A percentile compares a stretch with the other conserved stretches of the same genome.
Conservation (phyloP, 1,140 invertebrate genomes). For the Zelostemma sp. region DNA sequence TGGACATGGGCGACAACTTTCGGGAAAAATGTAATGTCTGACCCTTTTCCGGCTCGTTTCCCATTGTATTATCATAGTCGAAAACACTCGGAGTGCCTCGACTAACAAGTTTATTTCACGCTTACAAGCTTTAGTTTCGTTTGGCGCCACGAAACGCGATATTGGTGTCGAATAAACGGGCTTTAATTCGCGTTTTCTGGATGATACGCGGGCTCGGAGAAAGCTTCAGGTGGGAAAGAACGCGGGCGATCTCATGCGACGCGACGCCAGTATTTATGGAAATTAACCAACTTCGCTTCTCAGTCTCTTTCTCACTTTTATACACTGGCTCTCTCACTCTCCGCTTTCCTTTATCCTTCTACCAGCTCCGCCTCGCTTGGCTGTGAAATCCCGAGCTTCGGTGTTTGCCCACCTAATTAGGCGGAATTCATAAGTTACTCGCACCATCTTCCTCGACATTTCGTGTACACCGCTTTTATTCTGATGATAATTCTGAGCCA, state of each 20-base stretch:
- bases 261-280: conserved; percentile 63
- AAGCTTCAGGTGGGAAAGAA: conserved; percentile 7
- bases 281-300: conserved; percentile 62
- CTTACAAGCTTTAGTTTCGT: no score
- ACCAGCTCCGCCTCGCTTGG: background rate
- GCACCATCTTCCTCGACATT: conserved; percentile 23
- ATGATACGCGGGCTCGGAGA: conserved; percentile 21
- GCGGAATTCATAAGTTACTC: conserved; percentile 62
- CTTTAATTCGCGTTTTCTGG: conserved; percentile 41
- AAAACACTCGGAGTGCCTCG: conserved; percentile 24
- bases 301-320: conserved; percentile 45
- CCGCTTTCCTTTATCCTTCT: conserved; percentile 18
- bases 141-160: conserved; percentile 44
- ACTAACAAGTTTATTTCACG: conserved; percentile 12
- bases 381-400: conserved; percentile 45
- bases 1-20: no score
- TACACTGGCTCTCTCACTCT: conserved; percentile 8
- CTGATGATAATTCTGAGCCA: no score
- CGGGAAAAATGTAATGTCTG: conserved; percentile 58
- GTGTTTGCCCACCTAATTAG: conserved; percentile 65
- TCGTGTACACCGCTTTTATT: conserved; percentile 47
- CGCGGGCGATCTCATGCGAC: conserved; percentile 11
- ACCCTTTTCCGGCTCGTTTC: conserved; percentile 54
- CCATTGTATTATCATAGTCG: conserved; percentile 45
- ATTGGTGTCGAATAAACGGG: conserved; percentile 51